A percentile compares a stretch with the other conserved stretches of the same genome.
Conservation (phyloP, 2,888 invertebrate genomes). For the Hyles lineata region DNA sequence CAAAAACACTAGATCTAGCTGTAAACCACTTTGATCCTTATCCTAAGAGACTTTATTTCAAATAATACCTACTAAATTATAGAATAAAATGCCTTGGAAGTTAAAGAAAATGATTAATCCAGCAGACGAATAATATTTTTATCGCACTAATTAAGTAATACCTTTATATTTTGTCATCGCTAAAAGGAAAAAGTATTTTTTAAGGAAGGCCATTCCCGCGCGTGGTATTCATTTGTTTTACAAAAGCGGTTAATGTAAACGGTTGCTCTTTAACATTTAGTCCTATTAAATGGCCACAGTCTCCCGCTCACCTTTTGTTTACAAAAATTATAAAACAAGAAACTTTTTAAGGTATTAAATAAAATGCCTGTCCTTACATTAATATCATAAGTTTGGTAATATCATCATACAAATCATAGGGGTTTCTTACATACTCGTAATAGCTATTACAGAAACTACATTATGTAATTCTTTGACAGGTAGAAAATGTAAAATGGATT, state of each 20-base stretch:
- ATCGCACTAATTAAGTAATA: conserved; percentile 1
- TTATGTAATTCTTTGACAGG: too few species aligned
- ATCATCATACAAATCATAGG: background rate
- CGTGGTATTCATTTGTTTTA: conserved; percentile 74
- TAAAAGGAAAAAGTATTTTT: conserved; percentile 14
- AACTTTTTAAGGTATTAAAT: conserved; percentile 7
- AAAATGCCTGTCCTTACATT: background rate
- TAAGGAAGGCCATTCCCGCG: conserved; percentile 46
- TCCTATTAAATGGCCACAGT: conserved; percentile 67
- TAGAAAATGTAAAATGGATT: background rate
- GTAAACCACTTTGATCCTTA: too few species aligned
- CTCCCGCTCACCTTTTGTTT: conserved; percentile 54
- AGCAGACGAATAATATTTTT: background rate
- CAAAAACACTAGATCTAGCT: too few species aligned
- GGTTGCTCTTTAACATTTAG: conserved; percentile 72
- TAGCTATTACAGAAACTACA: background rate
- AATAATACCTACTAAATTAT: too few species aligned
- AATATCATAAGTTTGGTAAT: background rate
- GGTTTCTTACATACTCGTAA: too few species aligned
- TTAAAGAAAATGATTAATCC: background rate
- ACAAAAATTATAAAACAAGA: conserved; percentile 50
- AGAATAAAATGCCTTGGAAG: background rate
- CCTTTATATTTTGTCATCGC: conserved; percentile 2
- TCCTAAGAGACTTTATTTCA: too few species aligned
- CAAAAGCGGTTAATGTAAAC: conserved; percentile 75